A percentile compares a stretch with the other conserved stretches of the same genome.
Conservation (phyloP, 2,113 vertebrate genomes). For the Atractosteus spatula region DNA sequence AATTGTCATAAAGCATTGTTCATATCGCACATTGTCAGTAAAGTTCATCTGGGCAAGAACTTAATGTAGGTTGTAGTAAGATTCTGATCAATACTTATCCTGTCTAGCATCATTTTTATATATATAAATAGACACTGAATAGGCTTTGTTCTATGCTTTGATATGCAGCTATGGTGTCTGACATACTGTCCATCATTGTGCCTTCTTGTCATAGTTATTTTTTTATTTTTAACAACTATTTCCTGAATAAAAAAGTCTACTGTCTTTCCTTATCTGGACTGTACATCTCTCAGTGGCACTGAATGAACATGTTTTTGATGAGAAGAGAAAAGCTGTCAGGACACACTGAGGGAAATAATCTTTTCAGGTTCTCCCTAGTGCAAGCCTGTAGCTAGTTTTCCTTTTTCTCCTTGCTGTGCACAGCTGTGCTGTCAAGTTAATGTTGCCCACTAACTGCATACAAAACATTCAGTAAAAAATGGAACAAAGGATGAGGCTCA, state of each 20-base stretch:
- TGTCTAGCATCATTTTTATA: slow-evolving; percentile 10
- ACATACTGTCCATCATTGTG: slow-evolving; percentile 7
- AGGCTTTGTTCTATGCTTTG: background rate
- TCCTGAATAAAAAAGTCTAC: too few species aligned
- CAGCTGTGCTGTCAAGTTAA: background rate
- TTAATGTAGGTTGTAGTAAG: background rate
- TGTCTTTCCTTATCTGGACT: slow-evolving; percentile 16
- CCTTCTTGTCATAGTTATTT: slow-evolving; percentile 9
- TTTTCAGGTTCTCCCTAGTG: too few species aligned
- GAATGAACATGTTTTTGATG: slow-evolving; percentile 5
- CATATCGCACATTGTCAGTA: too few species aligned
- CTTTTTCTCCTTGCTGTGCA: too few species aligned
- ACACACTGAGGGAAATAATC: slow-evolving; percentile 10
- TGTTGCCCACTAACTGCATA: background rate
- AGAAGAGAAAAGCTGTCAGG: slow-evolving; percentile 7
- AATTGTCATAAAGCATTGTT: too few species aligned
- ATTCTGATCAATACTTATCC: slow-evolving; percentile 15
- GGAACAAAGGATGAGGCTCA: background rate
- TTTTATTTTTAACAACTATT: background rate
- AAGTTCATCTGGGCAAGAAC: background rate
- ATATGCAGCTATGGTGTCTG: background rate
- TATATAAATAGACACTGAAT: slow-evolving; percentile 13
- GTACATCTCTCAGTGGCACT: background rate
- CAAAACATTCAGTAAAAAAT: too few species aligned
- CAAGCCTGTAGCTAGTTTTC: too few species aligned